Evolutionary conservation across 2,797 vertebrate species (phyloP).

Genomic region (Girardinus metallicus): DNA sequence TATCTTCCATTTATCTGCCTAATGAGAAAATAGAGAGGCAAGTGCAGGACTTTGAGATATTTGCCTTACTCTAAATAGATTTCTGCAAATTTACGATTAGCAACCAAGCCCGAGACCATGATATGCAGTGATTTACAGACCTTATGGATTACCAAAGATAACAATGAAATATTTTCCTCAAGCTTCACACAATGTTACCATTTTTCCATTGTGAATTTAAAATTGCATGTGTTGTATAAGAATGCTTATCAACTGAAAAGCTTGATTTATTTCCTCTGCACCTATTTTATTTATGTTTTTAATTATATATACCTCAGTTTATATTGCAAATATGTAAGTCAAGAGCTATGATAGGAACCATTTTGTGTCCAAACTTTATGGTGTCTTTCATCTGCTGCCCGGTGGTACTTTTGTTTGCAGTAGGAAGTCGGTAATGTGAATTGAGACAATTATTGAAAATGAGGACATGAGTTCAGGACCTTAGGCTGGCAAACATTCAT

Average conservation of each 20-base stretch:
- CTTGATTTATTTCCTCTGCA: conserved; percentile 10
- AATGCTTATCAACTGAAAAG: conserved; percentile 9
- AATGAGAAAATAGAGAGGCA: conserved; percentile 82
- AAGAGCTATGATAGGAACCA: neutral
- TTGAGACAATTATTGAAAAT: conserved; percentile 62
- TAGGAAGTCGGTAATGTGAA: conserved; percentile 39
- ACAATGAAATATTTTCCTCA: conserved; percentile 57
- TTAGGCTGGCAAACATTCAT: conserved; percentile 59
- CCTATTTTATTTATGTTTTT: conserved; percentile 16
- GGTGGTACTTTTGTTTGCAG: conserved; percentile 31
- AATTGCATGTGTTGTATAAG: conserved; percentile 9
- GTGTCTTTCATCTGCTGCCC: conserved; percentile 14
- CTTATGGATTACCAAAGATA: conserved; percentile 75
- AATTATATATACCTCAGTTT: conserved; percentile 16
- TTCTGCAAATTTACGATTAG: conserved; percentile 78
- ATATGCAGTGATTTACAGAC: conserved; percentile 58
- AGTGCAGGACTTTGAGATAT: conserved; percentile 82
- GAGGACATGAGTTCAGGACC: conserved; percentile 61
- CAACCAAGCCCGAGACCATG: conserved; percentile 56
- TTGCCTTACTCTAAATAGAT: conserved; percentile 77
- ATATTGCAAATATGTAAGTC: conserved; percentile 5
- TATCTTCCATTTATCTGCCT: conserved; percentile 84
- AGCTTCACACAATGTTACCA: conserved; percentile 25
- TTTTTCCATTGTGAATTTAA: conserved; percentile 32
- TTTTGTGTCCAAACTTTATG: conserved; percentile 10